A percentile compares a stretch with the other conserved stretches of the same genome.
These are phyloP conservation scores for Enteromius paludinosus DNA, from an alignment of 2,797 vertebrate species.

Conservation along the genomic window DNA sequence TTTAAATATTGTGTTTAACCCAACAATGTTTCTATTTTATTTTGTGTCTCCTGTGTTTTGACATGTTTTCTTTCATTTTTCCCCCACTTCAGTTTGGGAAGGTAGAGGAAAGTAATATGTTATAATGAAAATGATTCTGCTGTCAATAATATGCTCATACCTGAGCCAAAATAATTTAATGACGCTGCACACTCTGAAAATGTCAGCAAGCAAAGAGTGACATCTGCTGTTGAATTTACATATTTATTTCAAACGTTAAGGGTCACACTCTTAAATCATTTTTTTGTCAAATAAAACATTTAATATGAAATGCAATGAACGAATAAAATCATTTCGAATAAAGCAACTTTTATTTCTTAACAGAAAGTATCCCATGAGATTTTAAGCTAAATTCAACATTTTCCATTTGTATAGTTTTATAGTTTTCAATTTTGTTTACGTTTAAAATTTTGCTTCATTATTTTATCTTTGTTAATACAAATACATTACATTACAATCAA, in stretches of 20 bases:
- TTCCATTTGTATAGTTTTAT: not conserved
- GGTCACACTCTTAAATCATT: not conserved
- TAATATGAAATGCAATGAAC: not conserved
- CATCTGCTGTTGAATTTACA: conserved; percentile 1
- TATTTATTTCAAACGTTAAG: not conserved
- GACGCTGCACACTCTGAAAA: not conserved
- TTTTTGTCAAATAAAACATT: not conserved
- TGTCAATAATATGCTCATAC: not conserved
- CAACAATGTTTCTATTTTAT: too few species aligned
- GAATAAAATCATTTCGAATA: not conserved
- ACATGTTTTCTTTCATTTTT: not conserved
- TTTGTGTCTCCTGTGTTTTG: too few species aligned
- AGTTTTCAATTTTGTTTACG: not conserved
- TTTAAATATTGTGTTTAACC: too few species aligned
- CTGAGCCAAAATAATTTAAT: not conserved
- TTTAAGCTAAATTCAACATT: not conserved
- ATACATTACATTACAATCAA: too few species aligned
- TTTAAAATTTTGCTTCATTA: too few species aligned
- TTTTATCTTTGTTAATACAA: too few species aligned
- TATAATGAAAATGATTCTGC: not conserved
- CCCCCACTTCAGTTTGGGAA: not conserved
- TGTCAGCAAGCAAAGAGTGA: not conserved
- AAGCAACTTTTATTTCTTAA: not conserved
- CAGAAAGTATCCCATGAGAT: not conserved
- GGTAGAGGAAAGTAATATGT: not conserved